These are phyloP conservation scores for Drosophila leontia DNA, from an alignment of 1,140 invertebrate genomes.

Conservation along the genomic window DNA sequence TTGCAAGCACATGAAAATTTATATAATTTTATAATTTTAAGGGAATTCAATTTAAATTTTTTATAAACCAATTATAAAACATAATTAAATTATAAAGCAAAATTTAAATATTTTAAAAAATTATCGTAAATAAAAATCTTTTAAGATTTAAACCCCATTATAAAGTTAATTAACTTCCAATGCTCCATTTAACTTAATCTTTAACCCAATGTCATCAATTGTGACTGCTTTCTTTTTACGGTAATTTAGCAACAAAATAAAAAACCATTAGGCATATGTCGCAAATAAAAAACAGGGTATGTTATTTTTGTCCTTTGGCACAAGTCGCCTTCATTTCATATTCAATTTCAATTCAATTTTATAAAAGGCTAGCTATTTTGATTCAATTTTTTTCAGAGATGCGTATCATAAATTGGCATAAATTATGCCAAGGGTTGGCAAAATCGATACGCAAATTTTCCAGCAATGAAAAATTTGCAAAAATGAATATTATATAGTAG, in stretches of 20 bases:
- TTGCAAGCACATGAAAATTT: not conserved
- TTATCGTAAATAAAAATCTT: too few relatives aligned
- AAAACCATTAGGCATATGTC: constrained; percentile 40
- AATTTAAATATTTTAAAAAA: not conserved
- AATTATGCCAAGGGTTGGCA: constrained; percentile 48
- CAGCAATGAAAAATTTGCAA: constrained; percentile 48
- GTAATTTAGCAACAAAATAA: constrained; percentile 26
- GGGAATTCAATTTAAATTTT: not conserved
- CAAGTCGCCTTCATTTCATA: constrained; percentile 41
- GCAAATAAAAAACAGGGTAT: constrained; percentile 21
- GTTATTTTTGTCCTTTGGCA: constrained; percentile 12
- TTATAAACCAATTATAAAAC: not conserved
- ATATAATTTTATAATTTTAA: not conserved
- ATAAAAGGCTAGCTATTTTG: constrained; percentile 43
- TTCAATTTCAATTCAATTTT: constrained; percentile 48
- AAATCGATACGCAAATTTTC: constrained; percentile 78
- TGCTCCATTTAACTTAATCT: not conserved
- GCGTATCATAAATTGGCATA: constrained; percentile 79
- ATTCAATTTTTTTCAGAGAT: constrained; percentile 38
- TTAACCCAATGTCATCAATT: not conserved
- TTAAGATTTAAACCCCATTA: too few relatives aligned
- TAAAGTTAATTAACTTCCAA: not conserved
- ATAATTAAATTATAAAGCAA: too few relatives aligned
- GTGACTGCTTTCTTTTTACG: not conserved
- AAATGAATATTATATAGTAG: constrained; percentile 21